Evolutionary conservation across 2,888 invertebrate genomes (phyloP).

Genomic region (Mythimna lalbum): DNA sequence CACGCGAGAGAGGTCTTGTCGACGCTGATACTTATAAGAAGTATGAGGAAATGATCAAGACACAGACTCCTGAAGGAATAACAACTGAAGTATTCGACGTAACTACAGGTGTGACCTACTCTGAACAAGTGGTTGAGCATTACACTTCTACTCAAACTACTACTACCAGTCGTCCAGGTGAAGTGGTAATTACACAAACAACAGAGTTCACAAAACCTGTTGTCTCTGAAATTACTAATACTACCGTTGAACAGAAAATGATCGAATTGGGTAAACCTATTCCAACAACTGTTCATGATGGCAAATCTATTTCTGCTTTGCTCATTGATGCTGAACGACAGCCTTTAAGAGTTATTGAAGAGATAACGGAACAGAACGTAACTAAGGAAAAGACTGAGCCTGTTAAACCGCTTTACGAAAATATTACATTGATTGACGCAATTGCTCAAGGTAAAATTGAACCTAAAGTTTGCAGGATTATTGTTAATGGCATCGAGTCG

Average conservation of each 20-base stretch:
- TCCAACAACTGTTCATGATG: conserved; percentile 68
- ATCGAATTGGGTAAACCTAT: conserved; percentile 63
- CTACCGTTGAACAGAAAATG: conserved; percentile 67
- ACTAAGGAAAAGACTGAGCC: conserved; percentile 78
- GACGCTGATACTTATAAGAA: conserved; percentile 82
- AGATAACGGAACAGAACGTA: conserved; percentile 87
- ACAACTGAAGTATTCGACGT: conserved; percentile 39
- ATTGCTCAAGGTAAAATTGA: conserved; percentile 92
- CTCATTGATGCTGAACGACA: conserved; percentile 87
- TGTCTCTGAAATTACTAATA: conserved; percentile 65
- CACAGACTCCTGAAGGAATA: conserved; percentile 55
- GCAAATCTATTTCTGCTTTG: conserved; percentile 80
- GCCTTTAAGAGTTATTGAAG: conserved; percentile 85
- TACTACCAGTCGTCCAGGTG: conserved; percentile 59
- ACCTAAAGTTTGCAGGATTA: conserved; percentile 92
- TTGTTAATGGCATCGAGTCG: conserved; percentile 91
- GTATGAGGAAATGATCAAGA: conserved; percentile 65
- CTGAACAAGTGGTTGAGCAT: conserved; percentile 57
- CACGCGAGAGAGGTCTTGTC: conserved; percentile 93
- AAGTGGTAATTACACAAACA: conserved; percentile 67
- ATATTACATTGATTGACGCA: conserved; percentile 91
- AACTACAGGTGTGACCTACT: conserved; percentile 49
- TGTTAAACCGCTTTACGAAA: conserved; percentile 81
- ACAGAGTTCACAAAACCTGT: conserved; percentile 67
- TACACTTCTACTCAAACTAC: conserved; percentile 59